Percentiles rank a stretch among this genome's conserved stretches.
These are phyloP conservation scores for Cyrtonyx montezumae DNA, from an alignment of 2,113 vertebrate genomes.

Conservation along the genomic window DNA sequence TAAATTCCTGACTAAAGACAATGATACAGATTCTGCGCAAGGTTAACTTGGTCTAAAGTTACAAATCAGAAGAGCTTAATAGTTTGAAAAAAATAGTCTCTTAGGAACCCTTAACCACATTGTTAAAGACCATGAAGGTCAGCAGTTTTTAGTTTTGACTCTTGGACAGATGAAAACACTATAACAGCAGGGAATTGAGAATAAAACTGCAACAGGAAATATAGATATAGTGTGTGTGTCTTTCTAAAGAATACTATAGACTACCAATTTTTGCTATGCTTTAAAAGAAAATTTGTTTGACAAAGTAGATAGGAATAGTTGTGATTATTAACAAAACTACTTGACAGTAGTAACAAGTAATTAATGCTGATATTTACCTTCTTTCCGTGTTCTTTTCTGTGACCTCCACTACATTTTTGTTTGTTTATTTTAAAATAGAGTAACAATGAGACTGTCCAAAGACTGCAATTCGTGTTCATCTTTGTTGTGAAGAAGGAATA, in stretches of 20 bases:
- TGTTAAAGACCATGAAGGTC: not conserved
- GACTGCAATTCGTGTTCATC: not conserved
- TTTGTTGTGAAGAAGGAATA: not conserved
- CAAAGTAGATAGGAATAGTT: not conserved
- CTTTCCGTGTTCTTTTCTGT: not conserved
- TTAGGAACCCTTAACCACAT: not conserved
- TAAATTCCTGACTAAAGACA: not conserved
- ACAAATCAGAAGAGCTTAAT: not conserved
- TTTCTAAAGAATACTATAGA: not conserved
- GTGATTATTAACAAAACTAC: not conserved
- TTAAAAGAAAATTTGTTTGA: not conserved
- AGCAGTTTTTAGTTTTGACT: not conserved
- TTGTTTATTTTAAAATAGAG: not conserved
- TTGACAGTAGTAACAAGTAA: not conserved
- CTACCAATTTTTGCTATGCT: not conserved
- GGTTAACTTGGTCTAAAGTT: not conserved
- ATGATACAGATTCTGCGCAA: not conserved
- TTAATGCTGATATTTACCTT: not conserved
- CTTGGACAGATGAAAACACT: not conserved
- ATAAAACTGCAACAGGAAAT: not conserved
- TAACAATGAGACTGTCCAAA: not conserved
- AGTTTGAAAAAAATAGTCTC: not conserved
- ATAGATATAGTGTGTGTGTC: accelerated
- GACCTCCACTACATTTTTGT: not conserved
- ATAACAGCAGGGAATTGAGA: not conserved